Base-by-base conservation (phyloP, 1,140 invertebrate genomes). In the Drosophila pallidifrons region DNA sequence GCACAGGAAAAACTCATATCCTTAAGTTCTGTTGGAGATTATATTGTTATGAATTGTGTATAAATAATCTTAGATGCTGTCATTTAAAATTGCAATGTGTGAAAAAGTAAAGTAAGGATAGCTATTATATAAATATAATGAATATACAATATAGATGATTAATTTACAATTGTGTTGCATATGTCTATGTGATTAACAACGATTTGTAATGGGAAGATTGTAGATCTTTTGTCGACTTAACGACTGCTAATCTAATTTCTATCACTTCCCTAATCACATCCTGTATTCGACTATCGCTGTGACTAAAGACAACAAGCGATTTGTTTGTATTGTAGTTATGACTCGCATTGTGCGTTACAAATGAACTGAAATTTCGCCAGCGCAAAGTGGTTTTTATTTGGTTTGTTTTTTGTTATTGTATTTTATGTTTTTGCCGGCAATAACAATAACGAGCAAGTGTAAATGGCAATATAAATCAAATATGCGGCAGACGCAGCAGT, bases 391-490 rank as follows among this genome's bases (percentile, higher is more conserved):
- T 59, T 60, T 55, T 60, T 52, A 46, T 70, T 15, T 52, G 49
- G 15, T 52, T 63, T 63, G 5, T 68, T 68, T 25, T 25, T 25
- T 25, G 20, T 25, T 0, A 0, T 25, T 25, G 20, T 25, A 25
- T 25, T 25, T 25, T 25, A 3, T 25, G 20, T 8, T 47, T n/a
- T 51, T 41, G 47, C 63, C 58, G 30, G 69, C 76, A 69, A 82
- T 82, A 85, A 77, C 81, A 83, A 83, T 83, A 83, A 77, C 67
- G 58, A 71, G 49, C 74, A 71, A 77, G 69, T 81, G 81, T 68
- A 71, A 81, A 85, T 77, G 81, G 81, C 77, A 68, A 77, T 85
- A 85, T 72, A 76, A 85, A 85, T 85, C 81, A 85, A 81, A 85
- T 49, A 65, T 57, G 69, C 58, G 75, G 75, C 77, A 76, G 78